Evolutionary conservation across 2,888 invertebrate genomes (phyloP).

Genomic region (Melanostoma mellinum): DNA sequence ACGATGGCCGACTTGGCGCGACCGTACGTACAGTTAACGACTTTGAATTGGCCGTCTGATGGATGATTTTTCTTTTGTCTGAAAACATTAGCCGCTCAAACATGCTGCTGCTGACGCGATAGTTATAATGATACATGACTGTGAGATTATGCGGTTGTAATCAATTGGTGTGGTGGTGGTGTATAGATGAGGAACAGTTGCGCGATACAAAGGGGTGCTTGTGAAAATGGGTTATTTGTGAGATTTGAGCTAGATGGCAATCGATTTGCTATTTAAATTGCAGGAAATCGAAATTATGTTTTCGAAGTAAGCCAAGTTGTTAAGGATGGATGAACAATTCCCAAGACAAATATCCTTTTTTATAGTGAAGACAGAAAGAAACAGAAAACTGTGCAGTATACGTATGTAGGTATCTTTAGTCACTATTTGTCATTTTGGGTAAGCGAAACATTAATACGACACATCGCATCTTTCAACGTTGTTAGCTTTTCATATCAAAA

Average conservation of each 20-base stretch:
- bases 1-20: conserved; percentile 34
- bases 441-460: too few relatives aligned
- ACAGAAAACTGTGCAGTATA: too few relatives aligned
- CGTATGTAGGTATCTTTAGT: too few relatives aligned
- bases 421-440: too few relatives aligned
- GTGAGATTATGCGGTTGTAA: conserved; percentile 43
- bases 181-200: not conserved
- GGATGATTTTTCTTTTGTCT: conserved; percentile 62
- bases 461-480: too few relatives aligned
- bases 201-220: conserved; percentile 11
- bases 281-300: not conserved
- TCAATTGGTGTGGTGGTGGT: conserved; percentile 33
- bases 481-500: too few relatives aligned
- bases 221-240: conserved; percentile 30
- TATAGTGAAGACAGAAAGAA: too few relatives aligned
- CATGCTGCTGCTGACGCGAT: conserved; percentile 41
- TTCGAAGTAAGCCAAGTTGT: too few relatives aligned
- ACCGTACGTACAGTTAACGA: conserved; percentile 56
- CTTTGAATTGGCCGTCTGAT: conserved; percentile 66
- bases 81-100: conserved; percentile 42
- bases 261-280: conserved; percentile 67
- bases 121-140: conserved; percentile 61
- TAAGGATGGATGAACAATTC: too few relatives aligned
- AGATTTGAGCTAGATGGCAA: conserved; percentile 11
- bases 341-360: too few relatives aligned